These are phyloP conservation scores for Patagioenas fasciata DNA, from an alignment of 2,113 vertebrate species.

Conservation along the genomic window DNA sequence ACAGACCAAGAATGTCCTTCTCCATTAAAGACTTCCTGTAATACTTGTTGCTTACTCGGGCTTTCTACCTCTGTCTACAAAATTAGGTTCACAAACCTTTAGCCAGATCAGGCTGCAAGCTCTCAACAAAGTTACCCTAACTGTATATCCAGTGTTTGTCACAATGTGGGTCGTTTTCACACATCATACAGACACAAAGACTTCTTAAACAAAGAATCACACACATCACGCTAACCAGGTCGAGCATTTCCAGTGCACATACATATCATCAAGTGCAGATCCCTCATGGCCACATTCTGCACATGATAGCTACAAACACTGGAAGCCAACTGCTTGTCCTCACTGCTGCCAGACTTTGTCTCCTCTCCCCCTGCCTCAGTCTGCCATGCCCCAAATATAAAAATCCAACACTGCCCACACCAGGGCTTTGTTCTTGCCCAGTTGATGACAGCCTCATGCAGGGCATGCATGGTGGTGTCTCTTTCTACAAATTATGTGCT, in stretches of 20 bases:
- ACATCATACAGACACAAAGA: background rate
- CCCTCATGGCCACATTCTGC: background rate
- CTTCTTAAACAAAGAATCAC: background rate
- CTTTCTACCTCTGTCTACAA: background rate
- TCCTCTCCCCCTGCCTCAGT: background rate
- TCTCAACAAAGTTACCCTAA: background rate
- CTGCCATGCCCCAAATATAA: background rate
- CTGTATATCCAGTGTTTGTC: background rate
- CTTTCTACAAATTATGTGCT: background rate
- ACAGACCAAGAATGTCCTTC: background rate
- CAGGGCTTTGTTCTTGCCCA: background rate
- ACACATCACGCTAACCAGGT: background rate
- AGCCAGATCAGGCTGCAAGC: background rate
- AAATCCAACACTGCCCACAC: background rate
- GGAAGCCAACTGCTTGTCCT: background rate
- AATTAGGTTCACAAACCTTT: background rate
- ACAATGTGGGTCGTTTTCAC: background rate
- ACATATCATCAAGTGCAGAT: background rate
- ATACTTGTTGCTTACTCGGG: background rate
- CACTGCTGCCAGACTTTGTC: background rate
- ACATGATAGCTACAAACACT: background rate
- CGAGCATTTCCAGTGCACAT: fast-evolving
- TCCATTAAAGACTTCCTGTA: background rate
- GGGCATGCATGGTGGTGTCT: background rate
- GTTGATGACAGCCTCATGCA: background rate